Conservation (phyloP, 2,888 invertebrate genomes). For the Clivina fossor region DNA sequence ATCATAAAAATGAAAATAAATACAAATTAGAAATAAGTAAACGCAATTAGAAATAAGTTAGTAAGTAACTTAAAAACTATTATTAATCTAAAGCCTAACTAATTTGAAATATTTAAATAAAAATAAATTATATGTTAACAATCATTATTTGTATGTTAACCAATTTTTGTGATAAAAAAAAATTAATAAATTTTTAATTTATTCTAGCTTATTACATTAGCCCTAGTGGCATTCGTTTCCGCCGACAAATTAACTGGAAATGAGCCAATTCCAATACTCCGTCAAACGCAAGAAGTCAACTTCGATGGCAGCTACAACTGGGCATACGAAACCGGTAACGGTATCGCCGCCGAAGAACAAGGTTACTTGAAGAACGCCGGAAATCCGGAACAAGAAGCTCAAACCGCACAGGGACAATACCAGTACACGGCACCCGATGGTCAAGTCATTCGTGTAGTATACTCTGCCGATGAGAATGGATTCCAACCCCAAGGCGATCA, state of each 20-base stretch:
- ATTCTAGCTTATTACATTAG: constrained; percentile 33
- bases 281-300: constrained; percentile 45
- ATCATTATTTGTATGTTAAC: no score
- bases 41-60: no score
- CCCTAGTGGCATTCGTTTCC: constrained; percentile 32
- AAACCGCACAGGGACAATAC: constrained; percentile 54
- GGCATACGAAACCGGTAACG: constrained; percentile 59
- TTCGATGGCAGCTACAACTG: constrained; percentile 52
- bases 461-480: constrained; percentile 56
- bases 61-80: no score
- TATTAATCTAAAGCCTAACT: no score
- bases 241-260: constrained; percentile 36
- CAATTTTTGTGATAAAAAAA: no score
- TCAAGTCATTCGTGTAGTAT: constrained; percentile 46
- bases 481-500: constrained; percentile 54
- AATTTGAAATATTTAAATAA: no score
- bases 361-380: constrained; percentile 47
- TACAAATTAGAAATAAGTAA: no score
- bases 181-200: no score
- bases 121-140: no score
- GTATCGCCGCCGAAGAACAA: constrained; percentile 54
- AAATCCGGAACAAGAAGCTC: constrained; percentile 47
- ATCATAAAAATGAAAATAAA: no score
- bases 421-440: constrained; percentile 58
- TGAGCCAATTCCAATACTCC: constrained; percentile 37